phyloP scores from a whole-genome alignment of 2,797 vertebrate genomes.

The Rhynchotus rufescens region DNA sequence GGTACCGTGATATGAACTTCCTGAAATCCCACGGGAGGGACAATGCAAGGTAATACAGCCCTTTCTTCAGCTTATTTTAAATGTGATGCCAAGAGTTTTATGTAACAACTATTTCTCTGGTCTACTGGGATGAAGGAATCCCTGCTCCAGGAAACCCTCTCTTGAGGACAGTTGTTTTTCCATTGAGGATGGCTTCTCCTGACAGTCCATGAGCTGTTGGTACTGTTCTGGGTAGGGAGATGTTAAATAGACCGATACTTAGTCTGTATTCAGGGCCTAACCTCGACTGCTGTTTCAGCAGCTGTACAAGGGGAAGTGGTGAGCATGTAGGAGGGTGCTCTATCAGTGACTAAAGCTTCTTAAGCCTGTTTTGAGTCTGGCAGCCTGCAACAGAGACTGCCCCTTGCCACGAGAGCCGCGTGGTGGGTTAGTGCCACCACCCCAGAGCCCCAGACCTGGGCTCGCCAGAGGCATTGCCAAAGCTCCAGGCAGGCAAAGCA shows the following conservation, averaged over 20 bases:
- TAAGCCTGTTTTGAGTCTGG: not conserved
- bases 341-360: not conserved
- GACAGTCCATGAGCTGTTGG: not conserved
- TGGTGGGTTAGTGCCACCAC: not conserved
- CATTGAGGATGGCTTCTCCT: not conserved
- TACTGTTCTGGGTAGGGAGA: not conserved
- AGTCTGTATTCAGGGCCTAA: not conserved
- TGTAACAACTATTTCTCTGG: not conserved
- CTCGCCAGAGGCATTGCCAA: not conserved
- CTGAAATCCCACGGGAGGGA: constrained; percentile 98
- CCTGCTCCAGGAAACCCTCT: not conserved
- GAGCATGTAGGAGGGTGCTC: not conserved
- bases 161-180: not conserved
- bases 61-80: not conserved
- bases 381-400: not conserved
- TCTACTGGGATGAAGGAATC: not conserved
- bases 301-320: not conserved
- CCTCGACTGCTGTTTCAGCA: rapidly evolving
- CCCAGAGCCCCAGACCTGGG: not conserved
- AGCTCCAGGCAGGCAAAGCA: not conserved
- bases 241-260: not conserved
- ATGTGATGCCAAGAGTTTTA: not conserved
- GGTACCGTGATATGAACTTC: constrained; percentile 97
- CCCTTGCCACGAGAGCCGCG: not conserved
- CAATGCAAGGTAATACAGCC: constrained; percentile 89